Evolutionary conservation across 1,140 invertebrate genomes (phyloP).

Genomic region (Ganaspis sp.): DNA sequence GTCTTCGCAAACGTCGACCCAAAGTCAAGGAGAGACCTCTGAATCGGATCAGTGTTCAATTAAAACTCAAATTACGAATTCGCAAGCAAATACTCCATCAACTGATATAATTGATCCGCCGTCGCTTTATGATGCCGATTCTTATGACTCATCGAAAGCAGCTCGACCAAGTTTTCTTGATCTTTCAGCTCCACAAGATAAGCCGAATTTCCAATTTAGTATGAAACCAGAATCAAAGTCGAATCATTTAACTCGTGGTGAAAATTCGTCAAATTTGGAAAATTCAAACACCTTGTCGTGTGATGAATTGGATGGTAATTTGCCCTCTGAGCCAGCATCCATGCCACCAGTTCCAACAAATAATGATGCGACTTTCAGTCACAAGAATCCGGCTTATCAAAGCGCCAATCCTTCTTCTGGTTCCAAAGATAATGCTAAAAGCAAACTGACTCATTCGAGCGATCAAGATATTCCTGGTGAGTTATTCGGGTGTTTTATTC

Average conservation of each 20-base stretch:
- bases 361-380: slow-evolving; percentile 79
- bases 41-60: slow-evolving; percentile 72
- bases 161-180: slow-evolving; percentile 76
- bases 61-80: slow-evolving; percentile 69
- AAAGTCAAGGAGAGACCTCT: slow-evolving; percentile 65
- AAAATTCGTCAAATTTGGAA: slow-evolving; percentile 43
- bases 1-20: slow-evolving; percentile 50
- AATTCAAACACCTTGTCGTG: slow-evolving; percentile 44
- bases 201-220: slow-evolving; percentile 77
- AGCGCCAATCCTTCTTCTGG: slow-evolving; percentile 81
- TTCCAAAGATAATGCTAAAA: slow-evolving; percentile 59
- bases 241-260: slow-evolving; percentile 48
- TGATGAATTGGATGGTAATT: slow-evolving; percentile 67
- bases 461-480: slow-evolving; percentile 75
- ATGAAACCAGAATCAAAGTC: slow-evolving; percentile 56
- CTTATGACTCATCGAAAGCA: slow-evolving; percentile 54
- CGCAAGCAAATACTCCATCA: slow-evolving; percentile 60
- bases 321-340: slow-evolving; percentile 76
- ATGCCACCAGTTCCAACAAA: slow-evolving; percentile 76
- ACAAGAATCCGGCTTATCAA: slow-evolving; percentile 85
- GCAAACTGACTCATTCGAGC: slow-evolving; percentile 68
- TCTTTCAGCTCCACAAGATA: slow-evolving; percentile 73
- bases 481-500: background rate
- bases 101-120: slow-evolving; percentile 71
- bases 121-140: slow-evolving; percentile 64